Evolutionary conservation across 1,140 invertebrate genomes (phyloP).

Genomic region (Anastrepha obliqua): DNA sequence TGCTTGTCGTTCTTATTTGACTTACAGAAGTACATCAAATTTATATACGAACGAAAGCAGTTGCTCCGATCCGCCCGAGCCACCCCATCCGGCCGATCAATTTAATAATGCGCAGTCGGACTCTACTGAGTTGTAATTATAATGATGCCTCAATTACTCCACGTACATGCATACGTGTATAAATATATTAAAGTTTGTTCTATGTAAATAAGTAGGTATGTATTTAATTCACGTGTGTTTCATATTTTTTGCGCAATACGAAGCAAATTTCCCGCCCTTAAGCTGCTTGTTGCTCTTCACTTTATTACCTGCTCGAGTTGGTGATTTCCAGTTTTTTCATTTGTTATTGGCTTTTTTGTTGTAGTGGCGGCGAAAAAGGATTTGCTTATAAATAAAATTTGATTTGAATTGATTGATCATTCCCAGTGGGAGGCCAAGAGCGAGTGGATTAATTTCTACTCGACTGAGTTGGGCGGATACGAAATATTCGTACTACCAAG

Average conservation of each 20-base stretch:
- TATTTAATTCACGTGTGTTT: neutral
- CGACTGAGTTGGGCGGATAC: neutral
- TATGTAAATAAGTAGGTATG: no score
- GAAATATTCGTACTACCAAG: neutral
- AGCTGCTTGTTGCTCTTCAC: conserved; percentile 19
- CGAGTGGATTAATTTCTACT: conserved; percentile 19
- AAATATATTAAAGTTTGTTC: neutral
- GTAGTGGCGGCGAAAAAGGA: conserved; percentile 47
- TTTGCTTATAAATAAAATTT: conserved; percentile 65
- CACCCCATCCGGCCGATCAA: neutral
- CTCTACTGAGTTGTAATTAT: conserved; percentile 14
- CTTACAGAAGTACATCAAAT: neutral
- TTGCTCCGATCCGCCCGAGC: neutral
- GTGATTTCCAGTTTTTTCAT: conserved; percentile 2
- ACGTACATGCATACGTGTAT: neutral
- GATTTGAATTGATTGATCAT: conserved; percentile 72
- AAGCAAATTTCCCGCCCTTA: neutral
- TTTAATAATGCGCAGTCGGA: conserved; percentile 30
- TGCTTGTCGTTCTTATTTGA: neutral
- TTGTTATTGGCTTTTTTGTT: neutral
- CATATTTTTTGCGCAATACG: neutral
- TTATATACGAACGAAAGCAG: neutral
- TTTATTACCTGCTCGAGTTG: conserved; percentile 37
- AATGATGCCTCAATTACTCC: neutral
- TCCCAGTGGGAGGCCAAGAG: conserved; percentile 65